Evolutionary conservation across 2,113 vertebrate genomes (phyloP), one percentile per base, ranked within the genome.

Genomic region (Panthera leo): DNA sequence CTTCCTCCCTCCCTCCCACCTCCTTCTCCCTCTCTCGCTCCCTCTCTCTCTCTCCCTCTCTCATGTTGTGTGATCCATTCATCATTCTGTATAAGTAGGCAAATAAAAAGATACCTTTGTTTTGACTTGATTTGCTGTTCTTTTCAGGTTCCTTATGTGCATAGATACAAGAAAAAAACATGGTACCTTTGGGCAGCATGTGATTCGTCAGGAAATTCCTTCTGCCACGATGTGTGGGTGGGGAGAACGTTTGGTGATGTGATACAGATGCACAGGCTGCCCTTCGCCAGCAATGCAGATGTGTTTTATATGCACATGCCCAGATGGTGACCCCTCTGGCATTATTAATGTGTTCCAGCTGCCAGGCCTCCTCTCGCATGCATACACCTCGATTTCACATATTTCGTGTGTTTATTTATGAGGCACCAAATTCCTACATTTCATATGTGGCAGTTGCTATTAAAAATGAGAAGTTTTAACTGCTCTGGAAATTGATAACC

Each of bases 201-300:
- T 98, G 97, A 98, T 98, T 98, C 89, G 48, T 98, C 98, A 98
- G 98, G 98, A 99, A 98, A 98, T 98, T 98, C 98, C 98, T 98
- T 92, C 97, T 96, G 96, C 97, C 98, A 53, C 96, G 98, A 98
- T 96, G 78, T 73, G 98, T 98, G 97, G 95, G 98, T 97, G 97
- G 98, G 95, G 97, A 98, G 97, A 98, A 98, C 53, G 48, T 91
- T 78, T 91, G 80, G 91, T 98, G 98, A 99, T 98, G 61, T 16
- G 96, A 97, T 97, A 98, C 98, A 99, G 98, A 98, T 98, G 98
- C 85, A 94, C 25, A 65, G 95, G 92, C 87, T 97, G 91, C 97
- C 92, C 97, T 96, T 96, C 34, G 92, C 97, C 95, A 96, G 85
- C 80, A 95, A 96, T 97, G 97, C 96, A 98, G 95, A 98, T 98